phyloP scores from a whole-genome alignment of 2,113 vertebrate genomes.

The Eudorcas thomsonii region DNA sequence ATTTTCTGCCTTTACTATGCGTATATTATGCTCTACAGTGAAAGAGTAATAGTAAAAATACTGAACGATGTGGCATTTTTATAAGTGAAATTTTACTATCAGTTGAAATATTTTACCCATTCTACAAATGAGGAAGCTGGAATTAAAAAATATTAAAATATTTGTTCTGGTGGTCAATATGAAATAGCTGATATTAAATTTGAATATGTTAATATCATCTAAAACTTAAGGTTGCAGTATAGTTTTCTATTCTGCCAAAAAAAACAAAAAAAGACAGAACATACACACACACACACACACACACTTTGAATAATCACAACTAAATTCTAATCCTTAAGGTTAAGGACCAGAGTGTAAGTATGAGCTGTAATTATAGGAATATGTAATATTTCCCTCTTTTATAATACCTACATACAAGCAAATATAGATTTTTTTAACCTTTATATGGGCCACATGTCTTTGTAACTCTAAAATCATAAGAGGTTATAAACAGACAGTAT shows the following conservation, averaged over 20 bases:
- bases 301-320: not conserved
- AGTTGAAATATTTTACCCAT: not conserved
- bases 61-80: rapidly evolving
- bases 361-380: not conserved
- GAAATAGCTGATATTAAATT: not conserved
- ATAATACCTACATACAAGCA: not conserved
- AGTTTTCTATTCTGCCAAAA: not conserved
- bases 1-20: not conserved
- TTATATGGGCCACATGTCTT: not conserved
- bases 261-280: not conserved
- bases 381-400: not conserved
- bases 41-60: not conserved
- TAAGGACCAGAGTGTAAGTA: not conserved
- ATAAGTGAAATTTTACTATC: not conserved
- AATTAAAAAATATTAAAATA: not conserved
- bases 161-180: not conserved
- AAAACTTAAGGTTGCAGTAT: not conserved
- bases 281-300: not conserved
- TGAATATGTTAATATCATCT: not conserved
- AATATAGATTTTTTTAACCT: not conserved
- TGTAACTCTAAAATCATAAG: not conserved
- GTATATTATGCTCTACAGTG: not conserved
- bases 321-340: not conserved
- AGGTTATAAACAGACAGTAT: not conserved
- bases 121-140: not conserved